Base-by-base conservation (phyloP, 2,888 invertebrate genomes). In the Caenorhabditis sinica region DNA sequence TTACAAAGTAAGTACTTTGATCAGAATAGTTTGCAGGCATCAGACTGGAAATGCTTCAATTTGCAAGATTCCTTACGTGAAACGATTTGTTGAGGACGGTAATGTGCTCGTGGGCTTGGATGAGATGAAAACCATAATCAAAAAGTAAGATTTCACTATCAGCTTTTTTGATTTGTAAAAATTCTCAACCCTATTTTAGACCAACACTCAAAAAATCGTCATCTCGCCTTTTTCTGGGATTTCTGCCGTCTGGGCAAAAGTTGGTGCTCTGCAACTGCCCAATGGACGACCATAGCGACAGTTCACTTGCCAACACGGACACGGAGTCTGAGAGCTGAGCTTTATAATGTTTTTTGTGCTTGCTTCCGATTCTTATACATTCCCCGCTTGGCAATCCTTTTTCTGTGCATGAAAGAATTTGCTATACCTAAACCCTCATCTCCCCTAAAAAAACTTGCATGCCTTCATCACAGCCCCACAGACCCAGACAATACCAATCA, bases 221-320 rank as follows among this genome's bases (percentile, higher is more conserved):
- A 9, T 36, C 33, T 36, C 68, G 68, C 2, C 13, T 20, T 11
- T 25, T 6, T 13, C 58, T 71, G 0, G 73, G 73, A 36, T 13
- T n/a, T 11, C 23, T 61, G 0, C 25, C 61, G n/a, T 28, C 61
- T 51, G 73, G 61, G 8, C 45, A 66, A 20, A 9, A 11, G 5
- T 4, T 66, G 9, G 43, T 66, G 36, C 58, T 65, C n/a, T 17
- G 8, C 15, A 58, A 75, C 30, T 66, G 56, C 28, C 75, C 65
- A 53, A 58, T 66, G 63, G 33, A 33, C 20, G 20, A 8, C 15
- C 56, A 15, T 28, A 15, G 5, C 9, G 3, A 25, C 23, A 3
- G 28, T 56, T 9, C 40, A 13, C 40, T n/a, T 6, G 43, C 36
- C 11, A 43, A 65, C 45, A 65, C 43, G n/a, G 43, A 43, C 20